These are phyloP conservation scores for Brachyhypopomus gauderio DNA, from an alignment of 2,113 vertebrate species.

Conservation along the genomic window DNA sequence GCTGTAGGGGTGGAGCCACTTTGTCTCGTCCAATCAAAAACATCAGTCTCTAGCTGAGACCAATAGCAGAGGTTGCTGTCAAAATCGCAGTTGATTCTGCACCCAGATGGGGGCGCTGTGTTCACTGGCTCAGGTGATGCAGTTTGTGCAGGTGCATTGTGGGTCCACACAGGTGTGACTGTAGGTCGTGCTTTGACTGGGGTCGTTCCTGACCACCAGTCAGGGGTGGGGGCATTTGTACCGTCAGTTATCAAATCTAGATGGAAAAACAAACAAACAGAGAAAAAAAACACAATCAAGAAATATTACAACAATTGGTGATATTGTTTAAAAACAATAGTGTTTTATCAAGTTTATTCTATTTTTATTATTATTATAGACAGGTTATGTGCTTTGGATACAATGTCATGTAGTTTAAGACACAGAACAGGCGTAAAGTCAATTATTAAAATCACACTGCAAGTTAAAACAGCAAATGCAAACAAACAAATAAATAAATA, in stretches of 20 bases:
- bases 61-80: constrained; percentile 75
- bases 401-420: no score
- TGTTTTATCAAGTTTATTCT: no score
- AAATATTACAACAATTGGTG: not conserved
- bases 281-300: not conserved
- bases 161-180: not conserved
- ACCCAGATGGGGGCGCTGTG: constrained; percentile 45
- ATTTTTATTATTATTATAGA: no score
- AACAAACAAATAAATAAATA: no score
- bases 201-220: not conserved
- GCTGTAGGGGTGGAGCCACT: constrained; percentile 59
- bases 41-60: constrained; percentile 70
- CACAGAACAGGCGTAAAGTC: no score
- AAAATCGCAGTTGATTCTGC: constrained; percentile 72
- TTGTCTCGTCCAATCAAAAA: constrained; percentile 69
- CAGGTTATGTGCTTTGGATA: no score
- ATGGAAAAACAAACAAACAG: not conserved
- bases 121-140: not conserved
- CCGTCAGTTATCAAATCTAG: constrained; percentile 8
- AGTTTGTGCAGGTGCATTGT: not conserved
- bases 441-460: no score
- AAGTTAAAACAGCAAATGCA: no score
- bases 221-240: not conserved
- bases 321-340: no score
- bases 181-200: no score